Percentiles rank a stretch among this genome's conserved stretches.
Evolutionary conservation across 2,797 vertebrate genomes (phyloP).

Genomic region (Falco columbarius): DNA sequence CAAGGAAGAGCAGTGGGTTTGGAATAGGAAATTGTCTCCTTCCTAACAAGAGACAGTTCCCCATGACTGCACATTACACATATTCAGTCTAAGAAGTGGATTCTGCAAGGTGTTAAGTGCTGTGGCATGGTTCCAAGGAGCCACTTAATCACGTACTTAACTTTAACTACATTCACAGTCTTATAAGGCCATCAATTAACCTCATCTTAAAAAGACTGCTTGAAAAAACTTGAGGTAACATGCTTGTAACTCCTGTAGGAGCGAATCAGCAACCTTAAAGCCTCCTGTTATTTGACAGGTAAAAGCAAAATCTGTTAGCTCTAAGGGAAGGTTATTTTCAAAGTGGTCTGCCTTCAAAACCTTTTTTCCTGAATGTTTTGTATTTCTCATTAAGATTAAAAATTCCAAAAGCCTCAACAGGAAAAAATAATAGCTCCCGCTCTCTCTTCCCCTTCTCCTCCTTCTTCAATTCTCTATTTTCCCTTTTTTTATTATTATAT

Average conservation of each 20-base stretch:
- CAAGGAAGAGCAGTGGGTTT: not conserved
- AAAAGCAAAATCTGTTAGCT: not conserved
- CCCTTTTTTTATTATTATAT: not conserved
- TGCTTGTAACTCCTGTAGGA: not conserved
- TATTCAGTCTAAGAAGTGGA: not conserved
- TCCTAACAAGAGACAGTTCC: not conserved
- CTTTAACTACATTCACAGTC: conserved; percentile 35
- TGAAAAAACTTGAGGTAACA: not conserved
- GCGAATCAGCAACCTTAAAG: not conserved
- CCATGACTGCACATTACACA: not conserved
- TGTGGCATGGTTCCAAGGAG: conserved; percentile 31
- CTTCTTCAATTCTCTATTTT: not conserved
- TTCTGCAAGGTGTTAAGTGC: conserved; percentile 39
- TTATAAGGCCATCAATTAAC: not conserved
- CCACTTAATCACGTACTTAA: conserved; percentile 58
- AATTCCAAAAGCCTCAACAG: not conserved
- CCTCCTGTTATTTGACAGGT: not conserved
- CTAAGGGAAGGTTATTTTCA: not conserved
- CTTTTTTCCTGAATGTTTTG: not conserved
- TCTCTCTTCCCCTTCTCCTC: not conserved
- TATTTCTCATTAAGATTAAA: not conserved
- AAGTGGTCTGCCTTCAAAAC: not conserved
- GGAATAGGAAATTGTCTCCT: not conserved
- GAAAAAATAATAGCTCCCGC: not conserved
- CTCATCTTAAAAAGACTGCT: conserved; percentile 20